Base-by-base conservation (phyloP, 1,140 invertebrate species). In the Euborellia annulipes region DNA sequence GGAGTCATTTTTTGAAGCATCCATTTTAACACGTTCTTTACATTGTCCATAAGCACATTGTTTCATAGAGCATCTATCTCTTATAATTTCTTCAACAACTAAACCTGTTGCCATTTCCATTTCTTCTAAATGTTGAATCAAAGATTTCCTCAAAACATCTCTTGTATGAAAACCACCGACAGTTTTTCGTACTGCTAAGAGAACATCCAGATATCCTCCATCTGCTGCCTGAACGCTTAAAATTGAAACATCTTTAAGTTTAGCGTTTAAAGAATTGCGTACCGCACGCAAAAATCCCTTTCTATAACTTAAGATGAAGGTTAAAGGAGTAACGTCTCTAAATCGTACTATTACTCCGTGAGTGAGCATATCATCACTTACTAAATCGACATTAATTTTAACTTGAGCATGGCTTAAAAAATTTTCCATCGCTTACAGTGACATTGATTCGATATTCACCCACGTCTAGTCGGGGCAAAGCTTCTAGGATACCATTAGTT, bases 381-480 rank as follows among this genome's bases (percentile, higher is more conserved):
- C 67, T 1, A 86, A 64, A 36, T 82, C 72, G 0, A 95, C 87
- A 41, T 75, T 78, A 1, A 96, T 76, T 61, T 81, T 86, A 0
- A 95, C 72, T 6, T 75, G 67, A 0, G 82, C 75, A 58, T 76
- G 78, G 0, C 76, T 75, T 8, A 72, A 71, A 60, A n/a, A 84
- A 89, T 54, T 93, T 88, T 6, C 88, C 87, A 66, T 96, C 91
- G 4, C 78, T 83, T 1, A 90, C 89, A 6, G 82, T 82, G 0
- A 94, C 74, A 55, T 93, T 95, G 0, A 95, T 58, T 1, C 71
- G 65, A 61, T 97, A 95, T 30, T 82, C 74, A 3, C 92, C 92
- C 18, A 85, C 77, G 60, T 96, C 88, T 9, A 94, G 66, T 14
- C 83, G 74, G 1, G 84, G 79, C 13, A 81, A 68, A 1, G 88